These are phyloP conservation scores for Harpalus rufipes DNA, from an alignment of 2,888 invertebrate genomes.

Conservation along the genomic window DNA sequence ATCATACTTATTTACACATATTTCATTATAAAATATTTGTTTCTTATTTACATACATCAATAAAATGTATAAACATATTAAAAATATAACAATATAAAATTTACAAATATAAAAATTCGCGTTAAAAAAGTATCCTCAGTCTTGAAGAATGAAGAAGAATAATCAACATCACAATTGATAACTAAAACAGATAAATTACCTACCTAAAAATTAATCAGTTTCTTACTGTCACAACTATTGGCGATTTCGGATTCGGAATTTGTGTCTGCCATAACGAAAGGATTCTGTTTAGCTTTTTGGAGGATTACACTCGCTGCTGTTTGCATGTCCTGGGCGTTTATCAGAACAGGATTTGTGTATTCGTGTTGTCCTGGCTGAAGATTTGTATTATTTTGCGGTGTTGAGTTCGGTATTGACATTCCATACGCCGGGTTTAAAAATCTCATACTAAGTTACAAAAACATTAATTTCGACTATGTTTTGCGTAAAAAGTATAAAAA, in stretches of 20 bases:
- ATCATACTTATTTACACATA: constrained; percentile 13
- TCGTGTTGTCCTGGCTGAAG: constrained; percentile 74
- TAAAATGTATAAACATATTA: constrained; percentile 46
- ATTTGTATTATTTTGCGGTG: constrained; percentile 70
- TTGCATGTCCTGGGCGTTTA: constrained; percentile 69
- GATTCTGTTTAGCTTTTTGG: constrained; percentile 69
- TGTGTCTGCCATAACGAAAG: constrained; percentile 53
- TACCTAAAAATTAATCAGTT: constrained; percentile 60
- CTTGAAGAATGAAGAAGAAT: constrained; percentile 39
- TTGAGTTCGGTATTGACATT: constrained; percentile 69
- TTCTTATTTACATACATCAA: constrained; percentile 39
- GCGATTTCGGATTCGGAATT: constrained; percentile 43
- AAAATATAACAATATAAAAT: constrained; percentile 59
- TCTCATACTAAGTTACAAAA: constrained; percentile 71
- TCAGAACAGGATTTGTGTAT: constrained; percentile 73
- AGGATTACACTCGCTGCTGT: constrained; percentile 69
- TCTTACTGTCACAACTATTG: constrained; percentile 36
- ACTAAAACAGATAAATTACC: constrained; percentile 12
- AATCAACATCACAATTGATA: constrained; percentile 55
- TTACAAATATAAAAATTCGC: constrained; percentile 46
- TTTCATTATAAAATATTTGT: constrained; percentile 30
- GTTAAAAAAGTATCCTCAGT: constrained; percentile 47
- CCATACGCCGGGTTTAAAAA: constrained; percentile 74
- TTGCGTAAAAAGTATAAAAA: neutral
- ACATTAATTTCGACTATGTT: neutral